These are phyloP conservation scores for Noctilio leporinus DNA, from an alignment of 2,113 vertebrate genomes.

Conservation along the genomic window DNA sequence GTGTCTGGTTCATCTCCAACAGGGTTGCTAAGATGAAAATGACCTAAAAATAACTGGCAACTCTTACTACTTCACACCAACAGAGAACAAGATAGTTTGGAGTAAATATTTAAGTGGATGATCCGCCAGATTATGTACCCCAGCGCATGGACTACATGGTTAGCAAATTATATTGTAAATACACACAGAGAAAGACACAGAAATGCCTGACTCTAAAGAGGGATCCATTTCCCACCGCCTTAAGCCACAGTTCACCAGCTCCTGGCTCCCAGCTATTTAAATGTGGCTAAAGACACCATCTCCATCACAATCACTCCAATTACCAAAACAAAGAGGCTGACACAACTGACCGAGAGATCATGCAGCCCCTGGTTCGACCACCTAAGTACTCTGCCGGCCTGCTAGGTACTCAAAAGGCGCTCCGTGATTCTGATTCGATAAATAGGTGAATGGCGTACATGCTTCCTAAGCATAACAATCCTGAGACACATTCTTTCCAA, in stretches of 20 bases:
- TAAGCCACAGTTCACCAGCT: not conserved
- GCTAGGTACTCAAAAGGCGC: not conserved
- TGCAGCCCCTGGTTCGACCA: not conserved
- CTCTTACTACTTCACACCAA: constrained; percentile 78
- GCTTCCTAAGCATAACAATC: constrained; percentile 32
- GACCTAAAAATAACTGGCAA: constrained; percentile 82
- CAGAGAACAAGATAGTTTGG: constrained; percentile 77
- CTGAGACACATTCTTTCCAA: constrained; percentile 37
- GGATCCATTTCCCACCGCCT: not conserved
- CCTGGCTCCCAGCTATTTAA: constrained; percentile 45
- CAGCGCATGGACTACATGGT: constrained; percentile 64
- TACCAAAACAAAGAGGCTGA: constrained; percentile 47
- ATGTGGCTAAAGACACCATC: not conserved
- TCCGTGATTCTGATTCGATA: not conserved
- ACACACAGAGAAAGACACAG: constrained; percentile 18
- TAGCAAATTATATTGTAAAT: constrained; percentile 64
- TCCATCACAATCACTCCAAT: constrained; percentile 38
- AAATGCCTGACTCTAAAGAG: constrained; percentile 30
- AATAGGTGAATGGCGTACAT: not conserved
- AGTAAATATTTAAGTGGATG: constrained; percentile 79
- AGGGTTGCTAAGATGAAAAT: constrained; percentile 78
- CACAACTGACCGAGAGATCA: not conserved
- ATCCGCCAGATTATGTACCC: constrained; percentile 76
- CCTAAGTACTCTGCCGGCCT: not conserved
- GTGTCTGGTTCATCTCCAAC: constrained; percentile 78